Evolutionary conservation across 1,140 invertebrate species (phyloP).

Genomic region (Aphidius ervi): DNA sequence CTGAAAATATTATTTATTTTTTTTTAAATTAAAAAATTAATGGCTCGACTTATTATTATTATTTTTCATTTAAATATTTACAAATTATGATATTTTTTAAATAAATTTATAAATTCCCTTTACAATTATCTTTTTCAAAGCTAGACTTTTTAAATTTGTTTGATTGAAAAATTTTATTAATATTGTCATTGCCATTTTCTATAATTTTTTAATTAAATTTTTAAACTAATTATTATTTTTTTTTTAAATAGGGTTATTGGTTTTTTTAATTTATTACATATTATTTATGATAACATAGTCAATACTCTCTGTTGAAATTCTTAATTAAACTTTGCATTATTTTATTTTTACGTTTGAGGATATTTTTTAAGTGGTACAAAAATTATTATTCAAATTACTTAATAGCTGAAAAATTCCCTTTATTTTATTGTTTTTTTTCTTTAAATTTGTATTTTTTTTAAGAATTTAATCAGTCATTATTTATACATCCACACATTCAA

Average conservation of each 20-base stretch:
- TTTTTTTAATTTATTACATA: constrained; percentile 17
- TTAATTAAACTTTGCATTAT: constrained; percentile 36
- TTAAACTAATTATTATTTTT: constrained; percentile 22
- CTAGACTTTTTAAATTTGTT: no score
- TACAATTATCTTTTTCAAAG: no score
- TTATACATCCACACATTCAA: constrained; percentile 15
- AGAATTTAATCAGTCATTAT: not conserved
- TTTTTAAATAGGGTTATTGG: constrained; percentile 8
- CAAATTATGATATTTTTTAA: no score
- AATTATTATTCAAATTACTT: constrained; percentile 12
- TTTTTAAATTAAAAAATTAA: no score
- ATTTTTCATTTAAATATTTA: no score
- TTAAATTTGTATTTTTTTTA: constrained; percentile 5
- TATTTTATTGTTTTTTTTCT: constrained; percentile 19
- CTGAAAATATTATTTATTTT: no score
- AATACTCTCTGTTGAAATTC: constrained; percentile 19
- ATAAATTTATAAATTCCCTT: no score
- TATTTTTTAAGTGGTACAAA: constrained; percentile 15
- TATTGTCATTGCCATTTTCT: no score
- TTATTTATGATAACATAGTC: constrained; percentile 20
- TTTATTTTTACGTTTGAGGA: constrained; percentile 5
- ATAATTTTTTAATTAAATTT: not conserved
- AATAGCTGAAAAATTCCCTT: constrained; percentile 14
- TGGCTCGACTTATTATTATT: no score
- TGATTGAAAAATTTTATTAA: no score